Percentiles rank a stretch among this genome's conserved stretches.
phyloP scores from a whole-genome alignment of 2,888 invertebrate species.

The Saturnia pavonia region DNA sequence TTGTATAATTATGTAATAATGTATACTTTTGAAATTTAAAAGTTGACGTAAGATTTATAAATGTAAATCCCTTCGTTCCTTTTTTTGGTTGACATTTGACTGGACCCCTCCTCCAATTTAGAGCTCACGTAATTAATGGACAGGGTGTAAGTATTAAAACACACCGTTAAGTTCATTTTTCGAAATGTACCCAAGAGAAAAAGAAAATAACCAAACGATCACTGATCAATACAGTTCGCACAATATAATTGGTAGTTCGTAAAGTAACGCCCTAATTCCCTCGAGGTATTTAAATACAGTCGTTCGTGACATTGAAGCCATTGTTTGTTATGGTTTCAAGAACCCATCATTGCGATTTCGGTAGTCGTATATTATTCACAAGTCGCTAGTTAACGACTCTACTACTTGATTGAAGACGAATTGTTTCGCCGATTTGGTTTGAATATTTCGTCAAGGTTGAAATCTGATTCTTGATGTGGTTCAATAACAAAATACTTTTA shows the following conservation, averaged over 20 bases:
- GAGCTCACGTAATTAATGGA: no score
- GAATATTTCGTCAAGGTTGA: background rate
- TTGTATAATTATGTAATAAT: no score
- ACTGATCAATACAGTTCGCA: background rate
- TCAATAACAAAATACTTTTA: no score
- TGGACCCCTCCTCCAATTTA: no score
- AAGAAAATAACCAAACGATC: background rate
- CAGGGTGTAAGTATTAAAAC: no score
- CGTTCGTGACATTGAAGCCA: constrained; percentile 8
- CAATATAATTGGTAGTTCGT: background rate
- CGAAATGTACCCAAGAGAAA: background rate
- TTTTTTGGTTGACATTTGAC: no score
- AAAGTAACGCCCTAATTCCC: background rate
- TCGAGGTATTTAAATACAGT: background rate
- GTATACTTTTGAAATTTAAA: no score
- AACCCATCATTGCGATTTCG: constrained; percentile 23
- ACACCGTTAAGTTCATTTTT: background rate
- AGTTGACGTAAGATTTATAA: no score
- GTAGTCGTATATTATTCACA: background rate
- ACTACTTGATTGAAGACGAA: background rate
- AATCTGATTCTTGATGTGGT: background rate
- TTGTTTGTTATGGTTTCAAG: constrained; percentile 8
- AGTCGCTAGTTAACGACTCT: background rate
- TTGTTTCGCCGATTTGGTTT: background rate
- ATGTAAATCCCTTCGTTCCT: no score